phyloP scores from a whole-genome alignment of 2,797 vertebrate genomes.

The Enteromius unitaeniatus region DNA sequence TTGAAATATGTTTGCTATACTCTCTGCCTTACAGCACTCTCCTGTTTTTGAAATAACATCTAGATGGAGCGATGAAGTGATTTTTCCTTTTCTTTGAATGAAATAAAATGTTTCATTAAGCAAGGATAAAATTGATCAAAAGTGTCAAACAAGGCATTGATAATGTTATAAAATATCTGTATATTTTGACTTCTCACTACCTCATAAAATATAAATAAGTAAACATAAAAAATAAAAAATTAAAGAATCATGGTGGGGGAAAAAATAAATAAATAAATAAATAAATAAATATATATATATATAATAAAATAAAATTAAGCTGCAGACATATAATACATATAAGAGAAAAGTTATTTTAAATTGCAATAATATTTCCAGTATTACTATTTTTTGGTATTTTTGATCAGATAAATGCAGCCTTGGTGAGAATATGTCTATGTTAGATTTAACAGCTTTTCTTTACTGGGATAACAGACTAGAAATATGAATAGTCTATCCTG shows the following conservation, averaged over 20 bases:
- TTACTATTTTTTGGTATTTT: neutral
- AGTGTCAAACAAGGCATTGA: neutral
- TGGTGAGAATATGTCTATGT: neutral
- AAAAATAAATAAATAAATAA: too few species aligned
- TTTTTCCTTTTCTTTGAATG: neutral
- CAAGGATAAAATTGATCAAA: neutral
- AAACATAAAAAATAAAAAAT: too few species aligned
- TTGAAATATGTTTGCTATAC: neutral
- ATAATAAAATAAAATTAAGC: too few species aligned
- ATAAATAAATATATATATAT: too few species aligned
- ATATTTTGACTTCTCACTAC: neutral
- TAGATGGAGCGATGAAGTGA: neutral
- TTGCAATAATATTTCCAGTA: neutral
- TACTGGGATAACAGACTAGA: neutral
- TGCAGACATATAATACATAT: neutral
- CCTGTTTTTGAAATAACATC: neutral
- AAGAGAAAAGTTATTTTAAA: conserved; percentile 1
- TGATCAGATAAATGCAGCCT: neutral
- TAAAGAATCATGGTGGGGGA: neutral
- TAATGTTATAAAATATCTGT: neutral
- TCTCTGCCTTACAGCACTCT: neutral
- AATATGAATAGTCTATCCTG: neutral
- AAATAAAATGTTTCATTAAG: neutral
- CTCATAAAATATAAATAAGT: too few species aligned
- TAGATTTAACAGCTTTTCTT: neutral